Conservation (phyloP, 2,888 invertebrate species). For the Athalia circularis region DNA sequence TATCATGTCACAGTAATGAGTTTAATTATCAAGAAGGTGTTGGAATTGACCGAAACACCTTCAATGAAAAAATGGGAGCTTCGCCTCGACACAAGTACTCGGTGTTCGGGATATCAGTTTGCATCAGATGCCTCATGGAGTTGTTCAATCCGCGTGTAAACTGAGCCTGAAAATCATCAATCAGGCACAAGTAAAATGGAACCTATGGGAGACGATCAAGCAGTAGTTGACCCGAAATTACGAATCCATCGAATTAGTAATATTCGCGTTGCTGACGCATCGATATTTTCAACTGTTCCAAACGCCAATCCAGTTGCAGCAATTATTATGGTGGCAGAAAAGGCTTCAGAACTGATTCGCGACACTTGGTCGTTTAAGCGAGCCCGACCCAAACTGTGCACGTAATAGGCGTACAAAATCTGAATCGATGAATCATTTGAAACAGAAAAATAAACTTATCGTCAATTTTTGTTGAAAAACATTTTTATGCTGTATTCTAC, state of each 20-base stretch:
- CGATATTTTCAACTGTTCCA: slow-evolving; percentile 81
- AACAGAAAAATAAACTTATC: slow-evolving; percentile 33
- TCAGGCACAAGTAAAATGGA: slow-evolving; percentile 79
- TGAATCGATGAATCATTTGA: neutral
- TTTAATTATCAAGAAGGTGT: slow-evolving; percentile 73
- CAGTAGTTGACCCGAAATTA: slow-evolving; percentile 79
- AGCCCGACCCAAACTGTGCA: neutral
- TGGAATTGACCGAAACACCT: slow-evolving; percentile 77
- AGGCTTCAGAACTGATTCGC: slow-evolving; percentile 81
- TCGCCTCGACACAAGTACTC: slow-evolving; percentile 75
- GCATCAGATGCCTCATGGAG: slow-evolving; percentile 82
- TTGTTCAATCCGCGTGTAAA: slow-evolving; percentile 78
- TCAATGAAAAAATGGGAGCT: slow-evolving; percentile 80
- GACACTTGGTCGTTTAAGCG: slow-evolving; percentile 71
- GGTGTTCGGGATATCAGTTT: slow-evolving; percentile 76
- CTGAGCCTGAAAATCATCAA: slow-evolving; percentile 82
- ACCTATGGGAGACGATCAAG: slow-evolving; percentile 73
- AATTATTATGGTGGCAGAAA: slow-evolving; percentile 85
- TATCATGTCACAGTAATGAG: too few relatives aligned
- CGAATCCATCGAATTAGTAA: slow-evolving; percentile 79
- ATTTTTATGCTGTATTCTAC: too few relatives aligned
- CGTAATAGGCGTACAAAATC: neutral
- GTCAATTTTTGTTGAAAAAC: too few relatives aligned
- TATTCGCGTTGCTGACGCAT: slow-evolving; percentile 82
- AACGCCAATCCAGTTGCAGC: slow-evolving; percentile 82